Conservation (phyloP, 2,113 vertebrate genomes). For the Danionella cerebrum region DNA sequence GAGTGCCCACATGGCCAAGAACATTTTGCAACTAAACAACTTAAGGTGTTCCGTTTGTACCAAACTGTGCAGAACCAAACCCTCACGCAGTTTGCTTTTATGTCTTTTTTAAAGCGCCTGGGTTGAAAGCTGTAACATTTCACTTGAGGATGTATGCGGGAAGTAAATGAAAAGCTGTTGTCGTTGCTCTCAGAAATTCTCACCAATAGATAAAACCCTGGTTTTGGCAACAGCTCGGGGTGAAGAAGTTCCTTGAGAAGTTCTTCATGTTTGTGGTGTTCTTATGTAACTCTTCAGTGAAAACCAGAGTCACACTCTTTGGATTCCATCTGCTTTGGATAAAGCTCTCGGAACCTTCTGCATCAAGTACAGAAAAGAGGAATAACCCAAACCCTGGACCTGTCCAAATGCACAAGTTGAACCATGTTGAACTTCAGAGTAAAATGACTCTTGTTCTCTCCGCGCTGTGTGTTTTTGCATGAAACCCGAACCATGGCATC, state of each 20-base stretch:
- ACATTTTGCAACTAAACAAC: background rate
- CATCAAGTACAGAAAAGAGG: slow-evolving; percentile 41
- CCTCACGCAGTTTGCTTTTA: too few relatives aligned
- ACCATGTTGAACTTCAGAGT: background rate
- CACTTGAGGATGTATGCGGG: background rate
- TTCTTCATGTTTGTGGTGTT: background rate
- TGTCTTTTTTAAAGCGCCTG: too few relatives aligned
- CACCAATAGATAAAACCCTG: background rate
- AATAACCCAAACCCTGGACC: slow-evolving; percentile 43
- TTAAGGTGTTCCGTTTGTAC: too few relatives aligned
- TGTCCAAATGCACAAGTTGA: slow-evolving; percentile 15
- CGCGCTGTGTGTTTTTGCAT: background rate
- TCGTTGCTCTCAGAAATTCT: too few relatives aligned
- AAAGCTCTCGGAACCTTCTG: slow-evolving; percentile 45
- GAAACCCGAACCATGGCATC: slow-evolving; percentile 76
- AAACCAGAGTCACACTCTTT: too few relatives aligned
- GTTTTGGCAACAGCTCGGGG: background rate
- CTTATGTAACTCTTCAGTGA: slow-evolving; percentile 14
- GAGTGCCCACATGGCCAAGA: background rate
- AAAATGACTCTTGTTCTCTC: background rate
- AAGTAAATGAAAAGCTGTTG: background rate
- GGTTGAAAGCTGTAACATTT: too few relatives aligned
- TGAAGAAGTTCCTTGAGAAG: background rate
- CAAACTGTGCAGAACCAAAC: too few relatives aligned
- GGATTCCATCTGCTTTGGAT: background rate